Conservation (phyloP, 2,113 vertebrate species). For the Saguinus imperator region DNA sequence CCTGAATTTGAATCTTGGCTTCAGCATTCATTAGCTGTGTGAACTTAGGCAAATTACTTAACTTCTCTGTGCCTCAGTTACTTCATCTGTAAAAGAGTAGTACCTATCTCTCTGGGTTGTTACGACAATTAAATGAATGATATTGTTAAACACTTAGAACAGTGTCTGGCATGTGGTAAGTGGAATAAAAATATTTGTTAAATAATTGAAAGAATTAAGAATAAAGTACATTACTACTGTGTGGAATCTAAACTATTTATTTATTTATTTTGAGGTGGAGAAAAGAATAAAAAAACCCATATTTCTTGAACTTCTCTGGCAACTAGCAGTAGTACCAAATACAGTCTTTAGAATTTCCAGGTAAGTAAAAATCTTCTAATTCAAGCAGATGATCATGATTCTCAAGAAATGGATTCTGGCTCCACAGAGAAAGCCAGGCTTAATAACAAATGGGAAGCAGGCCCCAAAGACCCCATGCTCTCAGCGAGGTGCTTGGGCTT, state of each 20-base stretch:
- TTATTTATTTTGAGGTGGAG: background rate
- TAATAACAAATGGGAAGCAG: background rate
- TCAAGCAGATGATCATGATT: constrained; percentile 48
- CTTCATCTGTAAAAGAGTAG: background rate
- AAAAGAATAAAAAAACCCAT: background rate
- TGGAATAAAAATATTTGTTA: background rate
- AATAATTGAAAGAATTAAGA: constrained; percentile 32
- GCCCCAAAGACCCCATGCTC: background rate
- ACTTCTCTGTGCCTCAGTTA: background rate
- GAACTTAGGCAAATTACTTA: background rate
- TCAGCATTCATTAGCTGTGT: background rate
- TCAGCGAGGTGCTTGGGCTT: background rate
- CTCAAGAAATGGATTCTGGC: constrained; percentile 35
- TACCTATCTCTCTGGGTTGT: background rate
- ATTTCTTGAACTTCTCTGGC: background rate
- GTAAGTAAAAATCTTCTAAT: constrained; percentile 60
- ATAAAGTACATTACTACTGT: background rate
- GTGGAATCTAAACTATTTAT: background rate
- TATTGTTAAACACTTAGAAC: background rate
- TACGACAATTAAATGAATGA: background rate
- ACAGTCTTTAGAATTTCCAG: constrained; percentile 36
- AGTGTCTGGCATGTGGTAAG: background rate
- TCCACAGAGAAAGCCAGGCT: constrained; percentile 33
- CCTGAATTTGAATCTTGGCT: background rate
- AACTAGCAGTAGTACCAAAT: background rate